phyloP scores from a whole-genome alignment of 2,888 invertebrate species.

The Himalopsyche tibetana region DNA sequence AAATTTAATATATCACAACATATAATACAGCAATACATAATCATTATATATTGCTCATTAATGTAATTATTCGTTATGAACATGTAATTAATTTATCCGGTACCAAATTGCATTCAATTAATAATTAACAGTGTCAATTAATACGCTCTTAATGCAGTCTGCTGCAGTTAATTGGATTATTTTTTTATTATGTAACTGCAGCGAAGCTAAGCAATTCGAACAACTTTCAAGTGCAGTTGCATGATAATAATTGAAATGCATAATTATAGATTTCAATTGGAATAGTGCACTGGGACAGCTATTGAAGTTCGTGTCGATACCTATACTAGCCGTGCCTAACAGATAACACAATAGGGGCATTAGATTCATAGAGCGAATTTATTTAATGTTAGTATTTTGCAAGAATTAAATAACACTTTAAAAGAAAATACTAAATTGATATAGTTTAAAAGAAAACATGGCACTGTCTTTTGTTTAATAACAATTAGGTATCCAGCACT shows the following conservation, averaged over 20 bases:
- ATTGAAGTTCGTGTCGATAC: slow-evolving; percentile 1
- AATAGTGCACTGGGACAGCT: not conserved
- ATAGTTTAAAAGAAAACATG: no score
- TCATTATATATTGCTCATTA: no score
- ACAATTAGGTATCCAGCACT: no score
- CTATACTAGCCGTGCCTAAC: not conserved
- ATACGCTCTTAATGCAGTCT: not conserved
- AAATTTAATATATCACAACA: no score
- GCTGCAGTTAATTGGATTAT: not conserved
- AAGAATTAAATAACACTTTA: no score
- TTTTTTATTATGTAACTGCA: not conserved
- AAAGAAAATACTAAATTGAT: no score
- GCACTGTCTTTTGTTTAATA: no score
- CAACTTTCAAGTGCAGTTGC: slow-evolving; percentile 28
- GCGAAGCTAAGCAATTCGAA: not conserved
- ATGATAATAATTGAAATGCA: slow-evolving; percentile 40
- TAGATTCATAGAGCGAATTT: not conserved
- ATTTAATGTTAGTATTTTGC: not conserved
- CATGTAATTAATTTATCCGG: no score
- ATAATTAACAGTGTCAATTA: no score
- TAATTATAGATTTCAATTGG: slow-evolving; percentile 34
- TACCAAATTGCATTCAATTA: no score
- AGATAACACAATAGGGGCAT: not conserved
- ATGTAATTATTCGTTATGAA: no score
- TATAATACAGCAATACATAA: no score